Evolutionary conservation across 2,888 invertebrate species (phyloP).

Genomic region (Drosophila setosimentum): DNA sequence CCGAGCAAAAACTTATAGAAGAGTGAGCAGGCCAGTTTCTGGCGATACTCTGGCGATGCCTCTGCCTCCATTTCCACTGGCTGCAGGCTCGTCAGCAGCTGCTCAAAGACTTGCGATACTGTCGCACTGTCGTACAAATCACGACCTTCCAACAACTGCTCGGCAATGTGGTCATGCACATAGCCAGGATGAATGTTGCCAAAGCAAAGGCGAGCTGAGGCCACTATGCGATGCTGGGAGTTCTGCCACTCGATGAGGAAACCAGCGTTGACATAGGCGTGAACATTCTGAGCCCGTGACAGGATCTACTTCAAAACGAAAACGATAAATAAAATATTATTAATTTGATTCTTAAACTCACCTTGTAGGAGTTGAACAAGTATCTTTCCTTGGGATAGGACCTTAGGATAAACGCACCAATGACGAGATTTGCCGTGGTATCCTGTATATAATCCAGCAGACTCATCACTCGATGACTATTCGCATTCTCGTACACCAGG

Average conservation of each 20-base stretch:
- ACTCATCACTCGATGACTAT: slow-evolving; percentile 85
- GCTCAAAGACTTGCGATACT: slow-evolving; percentile 85
- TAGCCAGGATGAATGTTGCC: slow-evolving; percentile 88
- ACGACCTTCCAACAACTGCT: slow-evolving; percentile 85
- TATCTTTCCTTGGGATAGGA: slow-evolving; percentile 86
- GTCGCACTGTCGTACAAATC: slow-evolving; percentile 85
- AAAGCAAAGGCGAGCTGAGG: slow-evolving; percentile 87
- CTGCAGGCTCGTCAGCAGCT: slow-evolving; percentile 87
- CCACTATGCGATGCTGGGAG: slow-evolving; percentile 34
- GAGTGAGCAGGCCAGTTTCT: slow-evolving; percentile 89
- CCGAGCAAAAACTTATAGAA: slow-evolving; percentile 91
- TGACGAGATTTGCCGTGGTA: slow-evolving; percentile 88
- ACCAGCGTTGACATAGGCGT: slow-evolving; percentile 91
- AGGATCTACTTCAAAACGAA: slow-evolving; percentile 86
- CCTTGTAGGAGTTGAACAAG: slow-evolving; percentile 89
- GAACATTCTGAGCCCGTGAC: slow-evolving; percentile 91
- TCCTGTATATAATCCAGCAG: slow-evolving; percentile 87
- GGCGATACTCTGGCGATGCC: slow-evolving; percentile 89
- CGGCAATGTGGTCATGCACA: slow-evolving; percentile 87
- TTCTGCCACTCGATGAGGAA: slow-evolving; percentile 87
- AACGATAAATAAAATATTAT: too few species aligned
- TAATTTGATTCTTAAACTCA: slow-evolving; percentile 72
- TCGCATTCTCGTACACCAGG: slow-evolving; percentile 64
- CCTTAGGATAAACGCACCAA: slow-evolving; percentile 88
- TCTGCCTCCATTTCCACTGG: slow-evolving; percentile 89